These are phyloP conservation scores for Geodia barretti DNA, from an alignment of 37 sponge, comb jelly and placozoan species.

Conservation along the genomic window DNA sequence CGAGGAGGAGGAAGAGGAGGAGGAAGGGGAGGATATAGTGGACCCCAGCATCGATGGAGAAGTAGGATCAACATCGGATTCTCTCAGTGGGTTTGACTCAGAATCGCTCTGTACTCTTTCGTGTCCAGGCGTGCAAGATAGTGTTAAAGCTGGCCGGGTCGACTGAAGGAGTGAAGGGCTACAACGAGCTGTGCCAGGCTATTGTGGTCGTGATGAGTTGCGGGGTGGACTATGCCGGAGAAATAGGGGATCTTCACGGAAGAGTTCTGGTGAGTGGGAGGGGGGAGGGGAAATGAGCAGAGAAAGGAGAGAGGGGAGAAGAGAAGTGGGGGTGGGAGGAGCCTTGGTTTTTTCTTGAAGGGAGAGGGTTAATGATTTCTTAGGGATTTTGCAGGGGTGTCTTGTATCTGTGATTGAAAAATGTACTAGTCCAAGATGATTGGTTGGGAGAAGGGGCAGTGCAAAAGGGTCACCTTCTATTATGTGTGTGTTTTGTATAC, in stretches of 20 bases:
- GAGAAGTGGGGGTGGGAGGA: too few species aligned
- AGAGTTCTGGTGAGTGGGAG: constrained; percentile 25
- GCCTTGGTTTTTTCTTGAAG: too few species aligned
- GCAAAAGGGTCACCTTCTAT: too few species aligned
- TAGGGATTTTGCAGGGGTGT: too few species aligned
- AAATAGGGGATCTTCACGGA: constrained; percentile 2
- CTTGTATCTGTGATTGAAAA: too few species aligned
- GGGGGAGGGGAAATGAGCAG: too few species aligned
- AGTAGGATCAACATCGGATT: constrained; percentile 3
- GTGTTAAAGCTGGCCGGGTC: not conserved
- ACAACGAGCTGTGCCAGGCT: constrained; percentile 22
- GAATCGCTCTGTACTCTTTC: not conserved
- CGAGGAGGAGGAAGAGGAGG: not conserved
- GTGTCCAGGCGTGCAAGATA: not conserved
- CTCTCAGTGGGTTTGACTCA: constrained; percentile 9
- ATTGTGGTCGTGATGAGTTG: constrained; percentile 35
- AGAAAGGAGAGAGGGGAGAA: too few species aligned
- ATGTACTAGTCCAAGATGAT: not conserved
- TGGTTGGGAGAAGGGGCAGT: too few species aligned
- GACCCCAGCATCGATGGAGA: constrained; percentile 19
- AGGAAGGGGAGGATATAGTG: constrained; percentile 12
- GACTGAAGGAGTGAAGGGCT: not conserved
- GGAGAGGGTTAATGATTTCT: too few species aligned
- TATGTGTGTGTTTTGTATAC: not conserved
- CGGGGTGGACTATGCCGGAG: constrained; percentile 27